Percentiles rank a stretch among this genome's conserved stretches.
Conservation (phyloP, 1,140 invertebrate genomes). For the Rhysida immarginata region DNA sequence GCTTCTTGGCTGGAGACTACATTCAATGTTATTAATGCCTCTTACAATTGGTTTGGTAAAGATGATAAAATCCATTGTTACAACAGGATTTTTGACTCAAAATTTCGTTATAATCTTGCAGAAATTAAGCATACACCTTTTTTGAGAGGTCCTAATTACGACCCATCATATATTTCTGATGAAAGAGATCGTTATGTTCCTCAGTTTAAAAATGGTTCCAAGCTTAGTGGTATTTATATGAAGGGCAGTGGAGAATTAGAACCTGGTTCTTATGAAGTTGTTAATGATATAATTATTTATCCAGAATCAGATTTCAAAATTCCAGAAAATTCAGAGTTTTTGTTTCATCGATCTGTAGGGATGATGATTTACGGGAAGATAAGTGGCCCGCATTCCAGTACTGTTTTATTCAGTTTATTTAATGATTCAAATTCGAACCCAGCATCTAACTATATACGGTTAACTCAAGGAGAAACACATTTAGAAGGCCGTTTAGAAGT, state of each 20-base stretch:
- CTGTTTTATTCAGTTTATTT: background rate
- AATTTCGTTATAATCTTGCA: conserved; percentile 80
- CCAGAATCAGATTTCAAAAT: conserved; percentile 73
- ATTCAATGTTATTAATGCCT: conserved; percentile 81
- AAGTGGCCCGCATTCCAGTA: background rate
- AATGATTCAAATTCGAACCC: background rate
- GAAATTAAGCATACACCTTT: conserved; percentile 73
- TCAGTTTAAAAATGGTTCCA: conserved; percentile 28
- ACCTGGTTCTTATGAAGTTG: conserved; percentile 61
- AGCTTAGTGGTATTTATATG: conserved; percentile 61
- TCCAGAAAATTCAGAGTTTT: conserved; percentile 67
- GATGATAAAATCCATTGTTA: conserved; percentile 60
- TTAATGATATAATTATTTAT: conserved; percentile 73
- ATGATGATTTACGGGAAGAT: conserved; percentile 90
- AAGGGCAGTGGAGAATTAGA: conserved; percentile 55
- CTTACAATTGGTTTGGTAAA: conserved; percentile 83
- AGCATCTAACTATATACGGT: background rate
- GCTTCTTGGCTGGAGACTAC: conserved; percentile 89
- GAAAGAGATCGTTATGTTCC: background rate
- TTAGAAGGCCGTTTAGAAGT: conserved; percentile 39
- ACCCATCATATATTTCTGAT: conserved; percentile 12
- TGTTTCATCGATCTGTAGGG: conserved; percentile 71
- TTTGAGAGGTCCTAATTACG: conserved; percentile 60
- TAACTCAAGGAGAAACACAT: background rate
- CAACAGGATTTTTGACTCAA: conserved; percentile 58